Base-by-base conservation (phyloP, 2,797 vertebrate species). In the Eptatretus atami region DNA sequence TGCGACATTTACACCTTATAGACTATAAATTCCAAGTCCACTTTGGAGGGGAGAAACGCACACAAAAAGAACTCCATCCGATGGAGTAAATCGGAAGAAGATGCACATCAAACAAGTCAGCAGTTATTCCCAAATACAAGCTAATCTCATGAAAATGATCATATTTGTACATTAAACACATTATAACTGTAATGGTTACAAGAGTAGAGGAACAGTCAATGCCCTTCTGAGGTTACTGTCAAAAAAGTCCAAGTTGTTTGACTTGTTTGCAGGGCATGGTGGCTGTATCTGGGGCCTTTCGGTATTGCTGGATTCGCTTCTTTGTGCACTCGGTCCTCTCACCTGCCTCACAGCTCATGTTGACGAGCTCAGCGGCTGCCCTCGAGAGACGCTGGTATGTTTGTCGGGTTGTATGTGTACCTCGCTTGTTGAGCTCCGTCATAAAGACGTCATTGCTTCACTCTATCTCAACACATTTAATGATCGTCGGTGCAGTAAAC, bases 251-350 rank as follows among this genome's bases (percentile, higher is more conserved):
- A 44, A 5, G 31, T 61, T 25, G 57, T 10, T 61, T 25, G 57
- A 12, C 57, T 61, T 25, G 57, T n/a, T 61, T 61, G 5, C 65
- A 96, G 90, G 90, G 90, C 25, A 96, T 95, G 90, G 90, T 95
- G 69, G 90, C 90, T 0, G 88, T 95, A 67, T 96, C 90, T 1
- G 90, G 90, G 93, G 88, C 71, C 73, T 95, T 69, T 95, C 88
- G 2, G 90, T 96, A 9, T 82, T 96, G 53, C 73, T 96, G 64
- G 90, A 95, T 76, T 94, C 90, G 68, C 93, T 96, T 67, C 72
- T 96, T 70, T 96, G 90, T 69, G 90, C 88, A 5, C 77, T 96
- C 61, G 88, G 88, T 24, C 90, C 90, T 0, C 74, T 96, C 73
- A 76, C 82, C 0, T 96, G 90, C 70, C 81, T 96, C 70, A 94